A percentile compares a stretch with the other conserved stretches of the same genome.
Conservation (phyloP, 2,888 invertebrate genomes). For the Xylota sylvarum region DNA sequence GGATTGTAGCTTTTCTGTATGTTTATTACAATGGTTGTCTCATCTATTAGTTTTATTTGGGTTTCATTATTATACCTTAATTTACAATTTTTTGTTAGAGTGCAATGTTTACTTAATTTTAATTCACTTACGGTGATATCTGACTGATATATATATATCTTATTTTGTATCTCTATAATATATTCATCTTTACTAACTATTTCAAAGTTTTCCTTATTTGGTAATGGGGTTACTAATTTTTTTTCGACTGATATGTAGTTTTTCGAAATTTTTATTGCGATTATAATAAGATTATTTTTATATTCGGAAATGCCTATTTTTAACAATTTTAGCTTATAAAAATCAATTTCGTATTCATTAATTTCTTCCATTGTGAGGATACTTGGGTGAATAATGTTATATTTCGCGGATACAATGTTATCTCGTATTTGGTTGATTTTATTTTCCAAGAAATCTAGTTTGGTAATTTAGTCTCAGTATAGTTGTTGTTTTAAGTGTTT, state of each 20-base stretch:
- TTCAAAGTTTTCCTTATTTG: constrained; percentile 17
- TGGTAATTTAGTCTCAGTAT: neutral
- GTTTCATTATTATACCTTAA: constrained; percentile 45
- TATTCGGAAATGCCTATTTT: too few species aligned
- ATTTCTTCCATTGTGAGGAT: constrained; percentile 41
- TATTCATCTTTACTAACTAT: too few species aligned
- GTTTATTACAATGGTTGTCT: too few species aligned
- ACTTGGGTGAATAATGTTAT: constrained; percentile 35
- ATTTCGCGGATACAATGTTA: constrained; percentile 47
- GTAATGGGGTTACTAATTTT: constrained; percentile 13
- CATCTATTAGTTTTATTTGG: constrained; percentile 2
- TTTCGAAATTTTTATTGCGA: constrained; percentile 36
- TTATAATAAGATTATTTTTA: constrained; percentile 23
- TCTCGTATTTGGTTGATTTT: constrained; percentile 43
- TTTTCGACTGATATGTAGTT: constrained; percentile 25
- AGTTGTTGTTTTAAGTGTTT: neutral
- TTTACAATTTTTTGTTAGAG: constrained; percentile 22
- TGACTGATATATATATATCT: neutral
- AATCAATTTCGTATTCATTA: constrained; percentile 34
- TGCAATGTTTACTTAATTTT: constrained; percentile 39
- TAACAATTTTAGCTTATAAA: constrained; percentile 48
- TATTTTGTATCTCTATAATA: too few species aligned
- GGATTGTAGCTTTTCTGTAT: too few species aligned
- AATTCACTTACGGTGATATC: constrained; percentile 29
- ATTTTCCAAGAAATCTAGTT: neutral